phyloP scores from a whole-genome alignment of 2,113 vertebrate species.

The Cochlearius cochlearius region DNA sequence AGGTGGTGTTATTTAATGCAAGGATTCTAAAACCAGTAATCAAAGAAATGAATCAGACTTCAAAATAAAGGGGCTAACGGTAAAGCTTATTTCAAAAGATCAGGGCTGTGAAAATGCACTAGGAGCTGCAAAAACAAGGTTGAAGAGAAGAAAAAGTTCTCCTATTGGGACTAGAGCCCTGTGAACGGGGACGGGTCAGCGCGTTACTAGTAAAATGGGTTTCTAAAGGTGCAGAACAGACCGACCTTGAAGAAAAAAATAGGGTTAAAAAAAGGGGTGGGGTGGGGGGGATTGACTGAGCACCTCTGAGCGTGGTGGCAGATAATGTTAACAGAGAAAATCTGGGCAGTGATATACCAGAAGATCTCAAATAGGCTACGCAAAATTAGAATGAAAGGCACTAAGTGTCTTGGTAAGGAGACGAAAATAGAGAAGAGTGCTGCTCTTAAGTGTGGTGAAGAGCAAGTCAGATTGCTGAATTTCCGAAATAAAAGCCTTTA shows the following conservation, averaged over 20 bases:
- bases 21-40: neutral
- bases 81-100: neutral
- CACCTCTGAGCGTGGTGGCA: neutral
- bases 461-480: neutral
- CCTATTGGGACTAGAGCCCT: neutral
- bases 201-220: neutral
- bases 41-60: neutral
- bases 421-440: neutral
- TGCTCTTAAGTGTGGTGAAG: neutral
- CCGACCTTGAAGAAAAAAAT: neutral
- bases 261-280: neutral
- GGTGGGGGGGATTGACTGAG: rapidly evolving
- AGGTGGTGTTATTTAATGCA: neutral
- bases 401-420: neutral
- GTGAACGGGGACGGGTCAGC: neutral
- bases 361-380: neutral
- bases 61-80: neutral
- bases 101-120: neutral
- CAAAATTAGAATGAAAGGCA: neutral
- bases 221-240: neutral
- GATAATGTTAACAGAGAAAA: neutral
- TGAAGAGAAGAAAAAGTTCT: neutral
- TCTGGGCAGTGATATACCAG: neutral
- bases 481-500: neutral
- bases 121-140: neutral